Evolutionary conservation across 30 jellyfish, hydroid and myxozoan species (phyloP), one percentile per base, ranked within the genome.

Genomic region (Hydractinia symbiolongicarpus): DNA sequence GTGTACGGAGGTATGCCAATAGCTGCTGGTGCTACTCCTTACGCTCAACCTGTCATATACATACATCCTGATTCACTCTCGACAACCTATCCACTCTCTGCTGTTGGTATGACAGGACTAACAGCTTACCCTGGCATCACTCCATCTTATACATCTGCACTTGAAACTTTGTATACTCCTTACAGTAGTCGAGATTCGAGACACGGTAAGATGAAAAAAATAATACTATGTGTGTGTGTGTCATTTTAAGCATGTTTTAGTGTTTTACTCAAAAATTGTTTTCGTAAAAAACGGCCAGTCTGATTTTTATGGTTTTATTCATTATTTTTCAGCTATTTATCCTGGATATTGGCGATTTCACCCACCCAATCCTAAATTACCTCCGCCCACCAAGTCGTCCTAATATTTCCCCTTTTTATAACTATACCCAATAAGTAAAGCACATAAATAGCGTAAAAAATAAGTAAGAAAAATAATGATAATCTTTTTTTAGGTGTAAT

Each of bases 11-110:
- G 85, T 77, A 10, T 77, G 10, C 74, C 85, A 20, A 61, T 77
- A 5, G 17, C 82, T n/a, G 44, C 73, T 19, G 52, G 19, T 50
- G 81, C 79, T 49, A 30, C 85, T 9, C 53, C 85, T 17, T 61
- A 57, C 16, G 84, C 61, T 20, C 87, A 79, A 79, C 87, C 87
- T 61, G 87, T 79, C 67, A 79, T 79, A 9, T 79, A 79, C 62
- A 79, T 79, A 49, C 87, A 79, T 52, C 87, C 87, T 17, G 87
- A 79, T 58, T 21, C 61, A 5, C 81, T 79, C 10, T 79, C 87
- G 10, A 79, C 87, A 9, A 67, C 81, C 9, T 79, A 79, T 52
- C 87, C 87, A 5, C 19, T 55, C 10, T 53, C 80, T 20, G 85
- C 87, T 5, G 50, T 79, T n/a, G 87, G 87, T 16, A 49, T 54